Percentiles rank a stretch among this genome's conserved stretches.
Conservation (phyloP, 2,797 vertebrate species). For the Chaetophractus vellerosus region DNA sequence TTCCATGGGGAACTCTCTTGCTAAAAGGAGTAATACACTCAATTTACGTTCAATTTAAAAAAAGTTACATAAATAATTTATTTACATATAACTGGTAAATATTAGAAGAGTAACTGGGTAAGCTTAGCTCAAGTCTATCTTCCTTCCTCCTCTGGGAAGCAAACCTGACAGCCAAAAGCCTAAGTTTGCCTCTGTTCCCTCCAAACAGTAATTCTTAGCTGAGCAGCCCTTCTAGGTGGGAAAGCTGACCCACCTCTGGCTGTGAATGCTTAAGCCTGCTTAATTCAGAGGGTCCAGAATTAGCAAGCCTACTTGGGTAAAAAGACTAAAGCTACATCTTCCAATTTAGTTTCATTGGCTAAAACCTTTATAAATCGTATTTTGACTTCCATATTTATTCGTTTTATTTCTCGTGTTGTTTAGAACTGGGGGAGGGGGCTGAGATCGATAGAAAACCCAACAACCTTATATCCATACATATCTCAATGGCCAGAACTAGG, state of each 20-base stretch:
- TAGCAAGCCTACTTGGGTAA: neutral
- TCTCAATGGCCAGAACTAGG: neutral
- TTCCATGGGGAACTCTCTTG: too few species aligned
- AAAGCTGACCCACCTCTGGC: neutral
- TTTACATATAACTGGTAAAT: neutral
- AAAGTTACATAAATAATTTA: too few species aligned
- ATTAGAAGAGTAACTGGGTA: constrained; percentile 12
- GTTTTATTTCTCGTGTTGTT: constrained; percentile 3
- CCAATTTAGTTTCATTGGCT: neutral
- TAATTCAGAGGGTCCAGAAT: too few species aligned
- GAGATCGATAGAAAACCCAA: neutral
- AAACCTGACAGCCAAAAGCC: neutral
- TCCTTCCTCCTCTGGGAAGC: neutral
- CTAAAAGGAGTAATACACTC: too few species aligned
- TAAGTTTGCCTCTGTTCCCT: neutral
- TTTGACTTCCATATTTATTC: constrained; percentile 40
- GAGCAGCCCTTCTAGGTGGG: neutral
- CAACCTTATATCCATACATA: neutral
- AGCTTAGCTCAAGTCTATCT: neutral
- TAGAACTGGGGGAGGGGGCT: neutral
- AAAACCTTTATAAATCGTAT: constrained; percentile 9
- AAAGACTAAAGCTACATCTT: neutral
- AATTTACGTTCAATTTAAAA: too few species aligned
- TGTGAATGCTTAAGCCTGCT: neutral
- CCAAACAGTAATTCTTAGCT: neutral